Percentiles rank a stretch among this genome's conserved stretches.
phyloP scores from a whole-genome alignment of 2,888 invertebrate genomes.

The Arrhopalites spinosus region DNA sequence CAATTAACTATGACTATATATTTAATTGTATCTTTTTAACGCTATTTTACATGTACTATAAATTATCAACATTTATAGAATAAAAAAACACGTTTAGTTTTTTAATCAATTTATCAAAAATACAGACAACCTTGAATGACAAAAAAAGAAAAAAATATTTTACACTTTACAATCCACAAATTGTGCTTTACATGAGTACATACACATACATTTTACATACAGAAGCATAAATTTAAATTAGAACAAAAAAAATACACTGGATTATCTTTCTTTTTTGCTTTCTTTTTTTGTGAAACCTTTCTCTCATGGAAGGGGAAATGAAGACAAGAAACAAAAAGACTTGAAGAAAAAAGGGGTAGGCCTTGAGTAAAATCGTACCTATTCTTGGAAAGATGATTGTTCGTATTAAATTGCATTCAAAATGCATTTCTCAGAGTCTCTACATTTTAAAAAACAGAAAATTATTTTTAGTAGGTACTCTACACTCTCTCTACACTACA shows the following conservation, averaged over 20 bases:
- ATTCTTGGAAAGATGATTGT: neutral
- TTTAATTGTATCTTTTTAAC: too few relatives aligned
- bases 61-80: neutral
- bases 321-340: too few relatives aligned
- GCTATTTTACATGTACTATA: neutral
- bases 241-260: neutral
- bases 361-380: conserved; percentile 35
- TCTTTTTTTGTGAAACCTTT: neutral
- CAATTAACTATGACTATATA: neutral
- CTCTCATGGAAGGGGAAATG: too few relatives aligned
- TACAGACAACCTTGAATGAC: neutral
- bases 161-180: too few relatives aligned
- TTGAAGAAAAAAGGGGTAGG: conserved; percentile 36
- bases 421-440: neutral
- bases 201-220: neutral
- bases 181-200: too few relatives aligned
- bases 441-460: too few relatives aligned
- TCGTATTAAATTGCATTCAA: neutral
- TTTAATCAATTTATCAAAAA: neutral
- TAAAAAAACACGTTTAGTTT: conserved; percentile 3
- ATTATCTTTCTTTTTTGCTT: neutral
- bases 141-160: neutral
- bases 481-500: too few relatives aligned
- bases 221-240: neutral
- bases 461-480: too few relatives aligned